Evolutionary conservation across 2,888 invertebrate species (phyloP).

Genomic region (Mesopsocus fuscifrons): DNA sequence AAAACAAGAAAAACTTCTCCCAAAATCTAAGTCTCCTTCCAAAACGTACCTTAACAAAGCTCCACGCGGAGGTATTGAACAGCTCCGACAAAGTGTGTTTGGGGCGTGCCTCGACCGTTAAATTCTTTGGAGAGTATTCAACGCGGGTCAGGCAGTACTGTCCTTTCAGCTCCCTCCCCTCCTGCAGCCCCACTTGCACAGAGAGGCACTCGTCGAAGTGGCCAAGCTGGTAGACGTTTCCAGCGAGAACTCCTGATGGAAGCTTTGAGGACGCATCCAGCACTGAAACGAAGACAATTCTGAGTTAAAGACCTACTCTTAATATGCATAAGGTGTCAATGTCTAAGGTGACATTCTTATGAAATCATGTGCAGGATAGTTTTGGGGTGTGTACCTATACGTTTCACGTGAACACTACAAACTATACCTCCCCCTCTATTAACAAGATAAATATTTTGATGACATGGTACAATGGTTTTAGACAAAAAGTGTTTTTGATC

Average conservation of each 20-base stretch:
- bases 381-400: too few relatives aligned
- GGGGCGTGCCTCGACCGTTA: neutral
- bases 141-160: constrained; percentile 33
- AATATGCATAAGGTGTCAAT: too few relatives aligned
- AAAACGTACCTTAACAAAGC: constrained; percentile 11
- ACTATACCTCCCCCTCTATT: too few relatives aligned
- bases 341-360: too few relatives aligned
- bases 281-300: constrained; percentile 31
- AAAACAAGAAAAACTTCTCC: too few relatives aligned
- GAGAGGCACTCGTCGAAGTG: constrained; percentile 50
- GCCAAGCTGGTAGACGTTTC: constrained; percentile 47
- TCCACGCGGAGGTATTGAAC: constrained; percentile 12
- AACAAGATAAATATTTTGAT: too few relatives aligned
- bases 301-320: neutral
- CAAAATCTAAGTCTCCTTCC: too few relatives aligned
- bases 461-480: too few relatives aligned
- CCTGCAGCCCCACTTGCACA: constrained; percentile 15
- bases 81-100: constrained; percentile 3
- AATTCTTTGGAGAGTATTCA: neutral
- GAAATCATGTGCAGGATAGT: too few relatives aligned
- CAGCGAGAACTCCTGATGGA: constrained; percentile 44
- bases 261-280: constrained; percentile 54
- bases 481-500: too few relatives aligned
- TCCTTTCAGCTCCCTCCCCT: constrained; percentile 23
- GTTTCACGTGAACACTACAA: too few relatives aligned